Conservation (phyloP, 2,797 vertebrate genomes). For the Gephyroberyx darwinii region DNA sequence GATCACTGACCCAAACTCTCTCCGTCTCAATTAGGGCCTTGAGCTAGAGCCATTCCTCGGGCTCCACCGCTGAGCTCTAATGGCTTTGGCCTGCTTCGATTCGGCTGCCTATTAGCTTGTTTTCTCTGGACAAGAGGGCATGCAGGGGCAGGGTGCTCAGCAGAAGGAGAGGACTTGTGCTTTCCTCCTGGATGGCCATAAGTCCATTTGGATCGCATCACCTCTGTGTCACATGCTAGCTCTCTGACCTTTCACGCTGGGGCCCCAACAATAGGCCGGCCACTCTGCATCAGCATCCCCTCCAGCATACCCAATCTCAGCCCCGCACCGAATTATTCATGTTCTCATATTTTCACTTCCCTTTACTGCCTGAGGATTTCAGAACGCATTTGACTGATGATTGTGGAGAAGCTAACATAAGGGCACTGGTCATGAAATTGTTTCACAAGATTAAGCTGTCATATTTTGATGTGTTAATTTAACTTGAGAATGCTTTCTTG, state of each 20-base stretch:
- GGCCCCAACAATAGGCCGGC: slow-evolving; percentile 64
- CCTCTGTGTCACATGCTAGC: slow-evolving; percentile 69
- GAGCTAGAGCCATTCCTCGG: slow-evolving; percentile 57
- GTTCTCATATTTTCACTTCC: slow-evolving; percentile 38
- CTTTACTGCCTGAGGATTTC: slow-evolving; percentile 22
- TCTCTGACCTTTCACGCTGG: slow-evolving; percentile 73
- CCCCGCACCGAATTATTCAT: slow-evolving; percentile 16
- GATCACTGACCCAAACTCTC: slow-evolving; percentile 72
- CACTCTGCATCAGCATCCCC: slow-evolving; percentile 58
- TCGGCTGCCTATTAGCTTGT: slow-evolving; percentile 73
- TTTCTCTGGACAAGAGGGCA: slow-evolving; percentile 64
- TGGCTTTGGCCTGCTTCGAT: slow-evolving; percentile 64
- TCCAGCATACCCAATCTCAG: slow-evolving; percentile 39
- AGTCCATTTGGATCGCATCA: slow-evolving; percentile 73
- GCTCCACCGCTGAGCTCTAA: slow-evolving; percentile 67
- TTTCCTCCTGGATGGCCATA: slow-evolving; percentile 68
- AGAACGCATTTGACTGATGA: slow-evolving; percentile 18
- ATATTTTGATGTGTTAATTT: slow-evolving; percentile 27
- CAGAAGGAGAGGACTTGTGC: slow-evolving; percentile 53
- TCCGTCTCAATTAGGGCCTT: slow-evolving; percentile 72
- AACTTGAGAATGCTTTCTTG: slow-evolving; percentile 19
- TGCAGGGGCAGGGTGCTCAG: slow-evolving; percentile 54
- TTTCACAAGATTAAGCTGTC: slow-evolving; percentile 16
- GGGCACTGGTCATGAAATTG: slow-evolving; percentile 1
- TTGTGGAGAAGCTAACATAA: slow-evolving; percentile 1